These are phyloP conservation scores for Diorhabda carinulata DNA, from an alignment of 1,140 invertebrate genomes.

Conservation along the genomic window DNA sequence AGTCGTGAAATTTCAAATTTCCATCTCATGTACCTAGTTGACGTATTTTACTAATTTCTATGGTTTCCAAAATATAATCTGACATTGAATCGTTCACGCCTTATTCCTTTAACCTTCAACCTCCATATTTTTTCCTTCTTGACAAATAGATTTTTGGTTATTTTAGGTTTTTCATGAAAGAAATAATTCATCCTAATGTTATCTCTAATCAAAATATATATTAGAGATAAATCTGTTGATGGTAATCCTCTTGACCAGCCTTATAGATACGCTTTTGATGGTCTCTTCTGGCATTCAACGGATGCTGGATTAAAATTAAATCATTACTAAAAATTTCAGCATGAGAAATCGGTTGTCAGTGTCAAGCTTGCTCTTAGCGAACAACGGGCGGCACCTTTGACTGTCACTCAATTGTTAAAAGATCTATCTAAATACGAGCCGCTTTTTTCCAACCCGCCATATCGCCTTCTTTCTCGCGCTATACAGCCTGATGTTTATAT, in stretches of 20 bases:
- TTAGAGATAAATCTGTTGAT: too few species aligned
- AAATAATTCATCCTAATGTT: too few species aligned
- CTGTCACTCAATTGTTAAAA: constrained; percentile 43
- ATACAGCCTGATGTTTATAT: background rate
- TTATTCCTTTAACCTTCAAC: too few species aligned
- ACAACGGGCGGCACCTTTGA: constrained; percentile 41
- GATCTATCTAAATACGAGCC: constrained; percentile 40
- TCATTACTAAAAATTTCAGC: constrained; percentile 38
- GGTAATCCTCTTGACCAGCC: background rate
- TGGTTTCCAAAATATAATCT: too few species aligned
- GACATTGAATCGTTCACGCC: too few species aligned
- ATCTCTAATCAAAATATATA: too few species aligned
- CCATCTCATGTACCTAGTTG: too few species aligned
- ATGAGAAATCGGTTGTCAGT: constrained; percentile 32
- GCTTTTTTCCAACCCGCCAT: constrained; percentile 14
- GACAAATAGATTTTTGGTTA: too few species aligned
- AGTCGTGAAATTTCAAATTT: too few species aligned
- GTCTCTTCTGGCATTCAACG: constrained; percentile 24
- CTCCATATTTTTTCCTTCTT: too few species aligned
- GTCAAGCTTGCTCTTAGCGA: constrained; percentile 36
- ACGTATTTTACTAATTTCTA: too few species aligned
- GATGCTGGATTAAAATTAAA: constrained; percentile 35
- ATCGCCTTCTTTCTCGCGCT: constrained; percentile 1
- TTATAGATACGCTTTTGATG: background rate
- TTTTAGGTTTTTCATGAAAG: too few species aligned